Evolutionary conservation across 2,797 vertebrate genomes (phyloP).

Genomic region (Cuniculus paca): DNA sequence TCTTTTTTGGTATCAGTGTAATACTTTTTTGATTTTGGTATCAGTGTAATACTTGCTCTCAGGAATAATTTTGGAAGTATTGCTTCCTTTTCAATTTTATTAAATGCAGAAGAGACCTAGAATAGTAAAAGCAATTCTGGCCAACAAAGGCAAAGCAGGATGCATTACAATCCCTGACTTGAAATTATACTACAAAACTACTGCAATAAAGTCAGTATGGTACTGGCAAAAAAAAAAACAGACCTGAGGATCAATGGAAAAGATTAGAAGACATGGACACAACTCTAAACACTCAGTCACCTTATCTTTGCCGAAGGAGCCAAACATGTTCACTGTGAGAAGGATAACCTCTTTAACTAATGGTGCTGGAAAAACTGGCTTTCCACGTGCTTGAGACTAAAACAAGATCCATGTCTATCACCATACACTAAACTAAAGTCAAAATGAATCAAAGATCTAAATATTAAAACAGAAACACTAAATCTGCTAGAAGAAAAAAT

Average conservation of each 20-base stretch:
- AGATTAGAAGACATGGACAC: background rate
- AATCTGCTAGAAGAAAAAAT: background rate
- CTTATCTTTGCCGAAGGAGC: background rate
- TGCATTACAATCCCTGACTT: background rate
- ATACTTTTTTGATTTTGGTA: background rate
- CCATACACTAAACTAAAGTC: background rate
- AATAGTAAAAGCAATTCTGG: background rate
- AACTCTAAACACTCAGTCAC: background rate
- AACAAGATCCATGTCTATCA: background rate
- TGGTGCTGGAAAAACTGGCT: background rate
- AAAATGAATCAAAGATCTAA: background rate
- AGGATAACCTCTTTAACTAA: background rate
- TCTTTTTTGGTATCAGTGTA: background rate
- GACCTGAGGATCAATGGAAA: background rate
- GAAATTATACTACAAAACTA: background rate
- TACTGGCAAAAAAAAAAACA: background rate
- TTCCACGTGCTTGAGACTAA: background rate
- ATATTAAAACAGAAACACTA: background rate
- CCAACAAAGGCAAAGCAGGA: background rate
- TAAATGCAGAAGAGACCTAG: background rate
- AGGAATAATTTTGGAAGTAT: background rate
- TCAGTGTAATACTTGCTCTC: background rate
- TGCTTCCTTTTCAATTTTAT: background rate
- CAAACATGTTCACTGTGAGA: background rate
- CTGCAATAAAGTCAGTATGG: background rate